Evolutionary conservation across 2,797 vertebrate genomes (phyloP).

Genomic region (Decapterus maruadsi): DNA sequence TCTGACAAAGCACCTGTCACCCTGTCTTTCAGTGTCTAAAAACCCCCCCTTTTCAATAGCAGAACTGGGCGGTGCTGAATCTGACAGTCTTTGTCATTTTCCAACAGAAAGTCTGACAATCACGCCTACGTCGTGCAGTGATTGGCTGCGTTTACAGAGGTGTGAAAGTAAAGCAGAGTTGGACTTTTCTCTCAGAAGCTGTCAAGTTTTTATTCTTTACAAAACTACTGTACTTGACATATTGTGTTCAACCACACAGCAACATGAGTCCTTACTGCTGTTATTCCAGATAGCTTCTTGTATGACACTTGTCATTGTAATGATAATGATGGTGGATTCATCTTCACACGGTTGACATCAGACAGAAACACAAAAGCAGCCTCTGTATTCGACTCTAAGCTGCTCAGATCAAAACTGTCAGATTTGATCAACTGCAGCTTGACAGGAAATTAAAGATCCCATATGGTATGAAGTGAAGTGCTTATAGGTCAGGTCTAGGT

Average conservation of each 20-base stretch:
- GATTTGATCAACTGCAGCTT: neutral
- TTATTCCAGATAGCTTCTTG: neutral
- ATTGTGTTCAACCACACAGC: neutral
- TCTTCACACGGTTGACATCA: too few relatives aligned
- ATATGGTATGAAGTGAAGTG: too few relatives aligned
- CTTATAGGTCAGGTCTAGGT: too few relatives aligned
- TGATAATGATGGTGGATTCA: neutral
- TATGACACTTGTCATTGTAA: neutral
- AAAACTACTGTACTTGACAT: neutral
- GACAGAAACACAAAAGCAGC: neutral
- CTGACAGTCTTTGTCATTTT: constrained; percentile 1
- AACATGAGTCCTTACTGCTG: neutral
- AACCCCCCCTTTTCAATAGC: neutral
- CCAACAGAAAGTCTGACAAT: neutral
- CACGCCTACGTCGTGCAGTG: neutral
- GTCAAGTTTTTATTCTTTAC: neutral
- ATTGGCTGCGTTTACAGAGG: neutral
- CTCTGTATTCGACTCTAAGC: neutral
- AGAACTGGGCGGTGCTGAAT: neutral
- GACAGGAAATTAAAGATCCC: neutral
- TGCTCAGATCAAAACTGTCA: neutral
- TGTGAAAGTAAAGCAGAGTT: neutral
- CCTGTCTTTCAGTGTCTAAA: neutral
- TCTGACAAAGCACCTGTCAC: neutral
- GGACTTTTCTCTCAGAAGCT: neutral